These are phyloP conservation scores for Hymenochirus boettgeri DNA, from an alignment of 2,113 vertebrate genomes.

Conservation along the genomic window DNA sequence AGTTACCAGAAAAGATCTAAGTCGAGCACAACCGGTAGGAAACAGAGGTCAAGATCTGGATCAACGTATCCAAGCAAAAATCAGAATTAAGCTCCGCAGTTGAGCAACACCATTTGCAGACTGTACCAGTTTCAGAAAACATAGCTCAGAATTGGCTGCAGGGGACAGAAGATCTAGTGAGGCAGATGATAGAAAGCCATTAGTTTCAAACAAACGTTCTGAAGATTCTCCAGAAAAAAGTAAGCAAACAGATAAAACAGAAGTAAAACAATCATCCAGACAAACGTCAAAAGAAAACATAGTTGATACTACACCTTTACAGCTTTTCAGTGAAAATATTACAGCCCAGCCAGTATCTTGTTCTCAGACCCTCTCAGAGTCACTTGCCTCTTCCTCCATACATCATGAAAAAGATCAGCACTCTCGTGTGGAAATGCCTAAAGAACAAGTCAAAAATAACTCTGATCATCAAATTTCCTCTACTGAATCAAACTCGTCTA, in stretches of 20 bases:
- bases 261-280: not conserved
- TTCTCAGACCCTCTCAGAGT: not conserved
- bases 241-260: not conserved
- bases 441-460: not conserved
- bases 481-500: not conserved
- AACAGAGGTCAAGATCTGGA: conserved; percentile 53
- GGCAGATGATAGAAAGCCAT: not conserved
- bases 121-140: not conserved
- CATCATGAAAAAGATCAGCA: not conserved
- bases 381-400: too few species aligned
- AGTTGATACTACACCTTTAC: not conserved
- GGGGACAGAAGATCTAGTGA: conserved; percentile 2
- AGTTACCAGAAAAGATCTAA: not conserved
- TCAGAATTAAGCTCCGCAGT: not conserved
- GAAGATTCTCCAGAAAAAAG: not conserved
- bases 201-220: not conserved
- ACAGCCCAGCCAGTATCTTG: not conserved
- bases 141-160: not conserved
- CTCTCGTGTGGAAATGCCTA: not conserved
- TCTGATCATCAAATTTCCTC: not conserved
- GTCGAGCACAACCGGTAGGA: conserved; percentile 48
- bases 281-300: not conserved
- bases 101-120: not conserved
- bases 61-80: conserved; percentile 40
- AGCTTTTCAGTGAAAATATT: not conserved